These are phyloP conservation scores for Ypsolopha sequella DNA, from an alignment of 2,888 invertebrate species.

Conservation along the genomic window DNA sequence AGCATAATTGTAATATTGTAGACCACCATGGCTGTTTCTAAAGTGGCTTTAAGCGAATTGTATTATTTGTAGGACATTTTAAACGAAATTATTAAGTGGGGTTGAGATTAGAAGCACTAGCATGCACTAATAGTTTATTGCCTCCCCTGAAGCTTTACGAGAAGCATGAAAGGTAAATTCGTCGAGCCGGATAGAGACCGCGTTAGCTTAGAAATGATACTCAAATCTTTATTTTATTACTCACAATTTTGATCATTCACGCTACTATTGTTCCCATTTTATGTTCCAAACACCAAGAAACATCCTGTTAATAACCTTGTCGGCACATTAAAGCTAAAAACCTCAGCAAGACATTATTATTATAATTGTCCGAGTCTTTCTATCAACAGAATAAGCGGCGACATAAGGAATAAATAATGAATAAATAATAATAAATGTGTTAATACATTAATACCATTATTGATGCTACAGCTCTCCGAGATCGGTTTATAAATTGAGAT, in stretches of 20 bases:
- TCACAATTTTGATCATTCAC: no score
- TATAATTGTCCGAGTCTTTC: slow-evolving; percentile 2
- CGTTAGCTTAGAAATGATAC: no score
- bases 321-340: not conserved
- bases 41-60: no score
- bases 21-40: slow-evolving; percentile 30
- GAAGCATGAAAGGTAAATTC: no score
- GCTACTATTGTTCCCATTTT: no score
- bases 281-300: no score
- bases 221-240: no score
- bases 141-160: no score
- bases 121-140: not conserved
- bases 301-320: not conserved
- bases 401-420: slow-evolving; percentile 3
- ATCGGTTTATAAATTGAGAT: not conserved
- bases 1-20: slow-evolving; percentile 14
- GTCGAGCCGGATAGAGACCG: no score
- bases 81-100: no score
- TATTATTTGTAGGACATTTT: no score
- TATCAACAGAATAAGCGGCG: slow-evolving; percentile 1
- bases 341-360: not conserved
- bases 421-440: slow-evolving; percentile 10
- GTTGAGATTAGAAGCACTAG: not conserved
- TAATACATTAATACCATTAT: slow-evolving; percentile 11
- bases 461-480: not conserved